phyloP scores from a whole-genome alignment of 2,113 vertebrate genomes.

The Zapus hudsonius region DNA sequence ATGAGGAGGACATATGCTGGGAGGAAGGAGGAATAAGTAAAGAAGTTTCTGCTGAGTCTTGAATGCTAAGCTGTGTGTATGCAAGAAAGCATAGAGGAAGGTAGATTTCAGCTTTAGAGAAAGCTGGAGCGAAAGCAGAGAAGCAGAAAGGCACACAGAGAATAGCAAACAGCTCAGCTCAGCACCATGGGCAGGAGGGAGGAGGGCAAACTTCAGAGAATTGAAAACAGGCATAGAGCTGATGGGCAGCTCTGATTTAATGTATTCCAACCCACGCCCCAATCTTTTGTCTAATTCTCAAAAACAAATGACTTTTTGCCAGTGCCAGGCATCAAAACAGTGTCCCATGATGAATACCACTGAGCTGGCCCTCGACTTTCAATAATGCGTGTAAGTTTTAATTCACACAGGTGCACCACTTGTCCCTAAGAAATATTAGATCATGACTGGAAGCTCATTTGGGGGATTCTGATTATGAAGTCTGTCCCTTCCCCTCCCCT shows the following conservation, averaged over 20 bases:
- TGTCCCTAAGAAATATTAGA: too few relatives aligned
- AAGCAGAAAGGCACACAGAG: not conserved
- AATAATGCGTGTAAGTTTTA: not conserved
- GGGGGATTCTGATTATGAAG: not conserved
- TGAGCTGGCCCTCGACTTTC: not conserved
- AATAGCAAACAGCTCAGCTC: not conserved
- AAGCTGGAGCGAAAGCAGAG: not conserved
- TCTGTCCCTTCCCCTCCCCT: too few relatives aligned
- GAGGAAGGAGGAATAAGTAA: not conserved
- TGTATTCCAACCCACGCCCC: not conserved
- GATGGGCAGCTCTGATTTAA: not conserved
- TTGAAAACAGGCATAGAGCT: not conserved
- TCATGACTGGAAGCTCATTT: not conserved
- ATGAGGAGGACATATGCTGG: not conserved
- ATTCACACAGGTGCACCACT: not conserved
- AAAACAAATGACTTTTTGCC: not conserved
- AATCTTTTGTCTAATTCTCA: not conserved
- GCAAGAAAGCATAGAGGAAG: too few relatives aligned
- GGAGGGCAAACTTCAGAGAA: not conserved
- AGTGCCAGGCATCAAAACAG: not conserved
- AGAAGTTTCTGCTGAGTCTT: not conserved
- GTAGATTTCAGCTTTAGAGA: not conserved
- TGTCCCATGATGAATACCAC: not conserved
- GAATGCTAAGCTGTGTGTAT: not conserved
- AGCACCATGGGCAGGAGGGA: too few relatives aligned